phyloP scores from a whole-genome alignment of 2,113 vertebrate genomes.

The Halcyon senegalensis region DNA sequence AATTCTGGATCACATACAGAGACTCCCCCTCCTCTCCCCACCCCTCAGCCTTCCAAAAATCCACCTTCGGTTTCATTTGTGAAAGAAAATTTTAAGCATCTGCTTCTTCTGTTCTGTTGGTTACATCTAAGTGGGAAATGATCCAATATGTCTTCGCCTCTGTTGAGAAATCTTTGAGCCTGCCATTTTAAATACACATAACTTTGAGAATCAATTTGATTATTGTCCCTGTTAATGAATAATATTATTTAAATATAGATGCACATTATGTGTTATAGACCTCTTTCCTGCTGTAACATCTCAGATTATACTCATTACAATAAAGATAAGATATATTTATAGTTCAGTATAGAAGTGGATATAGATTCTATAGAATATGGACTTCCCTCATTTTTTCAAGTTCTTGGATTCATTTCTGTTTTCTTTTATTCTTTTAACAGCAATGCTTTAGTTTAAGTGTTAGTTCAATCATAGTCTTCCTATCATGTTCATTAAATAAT shows the following conservation, averaged over 20 bases:
- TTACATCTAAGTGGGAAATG: neutral
- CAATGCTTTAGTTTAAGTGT: neutral
- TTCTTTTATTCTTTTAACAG: constrained; percentile 15
- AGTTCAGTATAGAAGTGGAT: neutral
- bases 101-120: neutral
- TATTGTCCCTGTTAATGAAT: neutral
- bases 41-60: neutral
- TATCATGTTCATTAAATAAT: neutral
- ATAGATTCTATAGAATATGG: neutral
- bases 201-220: neutral
- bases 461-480: neutral
- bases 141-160: neutral
- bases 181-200: neutral
- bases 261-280: neutral
- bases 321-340: neutral
- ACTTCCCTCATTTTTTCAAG: neutral
- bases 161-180: neutral
- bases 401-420: neutral
- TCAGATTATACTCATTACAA: neutral
- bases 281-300: neutral
- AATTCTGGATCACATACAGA: neutral
- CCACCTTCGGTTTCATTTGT: neutral
- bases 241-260: neutral
- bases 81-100: neutral
- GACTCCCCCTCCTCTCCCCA: too few relatives aligned